Base-by-base conservation (phyloP, 2,113 vertebrate species). In the Xyrauchen texanus region DNA sequence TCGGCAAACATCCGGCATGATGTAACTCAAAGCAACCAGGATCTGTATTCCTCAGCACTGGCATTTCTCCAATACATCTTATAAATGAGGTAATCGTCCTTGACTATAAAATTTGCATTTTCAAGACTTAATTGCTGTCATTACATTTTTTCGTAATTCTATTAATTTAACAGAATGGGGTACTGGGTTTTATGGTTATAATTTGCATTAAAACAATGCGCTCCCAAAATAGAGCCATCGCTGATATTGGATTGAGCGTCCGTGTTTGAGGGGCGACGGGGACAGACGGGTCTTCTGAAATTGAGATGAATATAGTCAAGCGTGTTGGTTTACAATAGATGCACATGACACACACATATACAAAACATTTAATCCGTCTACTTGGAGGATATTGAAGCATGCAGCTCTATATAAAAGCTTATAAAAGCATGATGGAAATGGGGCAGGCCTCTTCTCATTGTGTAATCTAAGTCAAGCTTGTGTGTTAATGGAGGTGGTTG, bases 61-160 rank as follows among this genome's bases (percentile, higher is more conserved):
- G 98, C 97, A 96, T 94, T 92, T 94, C 94, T 98, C 98, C 98
- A 98, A 89, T 90, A 93, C 94, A 93, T 94, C 94, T 97, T 96
- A 97, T 98, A 99, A 99, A 99, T 99, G 97, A 98, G 95, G 95
- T 99, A 99, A 99, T 99, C 96, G 96, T 97, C 98, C 98, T 99
- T 99, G 98, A 99, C 97, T 98, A 98, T 98, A 99, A 98, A 98
- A 99, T 99, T 98, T 94, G 96, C 98, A 98, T 99, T 98, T 99
- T 98, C 96, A 97, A 97, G 95, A 98, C 96, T 98, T 99, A 99
- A 99, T 99, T 99, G 98, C 96, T 94, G 97, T 98, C 97, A 99
- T 99, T 99, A 99, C 95, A 96, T 98, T 94, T 95, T 34, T 94
- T 95, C 94, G 95, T 97, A 98, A 98, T 99, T 97, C 96, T 98